phyloP scores from a whole-genome alignment of 2,113 vertebrate species.

The Periophthalmus modestus region DNA sequence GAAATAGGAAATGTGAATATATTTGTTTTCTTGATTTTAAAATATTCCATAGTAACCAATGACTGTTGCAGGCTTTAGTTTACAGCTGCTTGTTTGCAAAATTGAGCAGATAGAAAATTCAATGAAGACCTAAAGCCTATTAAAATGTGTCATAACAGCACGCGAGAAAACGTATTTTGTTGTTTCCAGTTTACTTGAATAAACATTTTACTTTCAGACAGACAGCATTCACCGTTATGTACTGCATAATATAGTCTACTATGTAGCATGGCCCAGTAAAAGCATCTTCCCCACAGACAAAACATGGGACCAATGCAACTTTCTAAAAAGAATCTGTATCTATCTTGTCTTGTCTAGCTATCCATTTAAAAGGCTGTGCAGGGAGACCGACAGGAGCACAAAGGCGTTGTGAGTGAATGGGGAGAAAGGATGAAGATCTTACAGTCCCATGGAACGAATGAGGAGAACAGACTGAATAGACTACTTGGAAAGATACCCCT shows the following conservation, averaged over 20 bases:
- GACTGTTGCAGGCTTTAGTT: not conserved
- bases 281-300: constrained; percentile 39
- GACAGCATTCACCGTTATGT: not conserved
- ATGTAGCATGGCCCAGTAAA: constrained; percentile 7
- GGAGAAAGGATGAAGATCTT: constrained; percentile 42
- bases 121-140: constrained; percentile 13
- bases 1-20: not conserved
- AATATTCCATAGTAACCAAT: no score
- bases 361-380: constrained; percentile 49
- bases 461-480: constrained; percentile 21
- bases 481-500: constrained; percentile 36
- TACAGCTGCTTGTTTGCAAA: not conserved
- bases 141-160: constrained; percentile 9
- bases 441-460: constrained; percentile 23
- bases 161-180: constrained; percentile 3
- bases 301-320: constrained; percentile 53
- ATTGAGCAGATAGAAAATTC: constrained; percentile 10
- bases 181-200: not conserved
- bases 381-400: constrained; percentile 50
- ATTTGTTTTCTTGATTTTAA: no score
- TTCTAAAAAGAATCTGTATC: constrained; percentile 37
- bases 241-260: not conserved
- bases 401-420: constrained; percentile 50
- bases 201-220: not conserved
- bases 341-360: constrained; percentile 31